phyloP scores from a whole-genome alignment of 2,888 invertebrate genomes.

The Iphiclides podalirius region DNA sequence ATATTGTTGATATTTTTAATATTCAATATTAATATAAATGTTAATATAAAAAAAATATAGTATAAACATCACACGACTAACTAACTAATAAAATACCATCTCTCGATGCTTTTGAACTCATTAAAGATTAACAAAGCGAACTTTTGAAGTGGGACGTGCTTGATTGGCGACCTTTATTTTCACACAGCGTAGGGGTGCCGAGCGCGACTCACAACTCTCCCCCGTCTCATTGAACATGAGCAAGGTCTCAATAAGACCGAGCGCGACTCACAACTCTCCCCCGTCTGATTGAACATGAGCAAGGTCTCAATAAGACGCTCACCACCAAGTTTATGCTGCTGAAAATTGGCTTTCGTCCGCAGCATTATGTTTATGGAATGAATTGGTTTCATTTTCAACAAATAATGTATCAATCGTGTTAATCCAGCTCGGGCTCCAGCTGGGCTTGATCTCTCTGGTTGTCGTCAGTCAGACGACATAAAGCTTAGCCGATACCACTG shows the following conservation, averaged over 20 bases:
- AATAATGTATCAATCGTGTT: no score
- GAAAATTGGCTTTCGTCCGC: no score
- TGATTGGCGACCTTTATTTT: constrained; percentile 16
- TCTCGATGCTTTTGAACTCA: constrained; percentile 9
- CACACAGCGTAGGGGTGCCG: constrained; percentile 10
- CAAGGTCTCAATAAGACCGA: neutral
- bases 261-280: neutral
- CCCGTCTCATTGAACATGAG: constrained; percentile 15
- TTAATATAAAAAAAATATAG: no score
- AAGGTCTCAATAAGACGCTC: neutral
- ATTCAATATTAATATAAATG: no score
- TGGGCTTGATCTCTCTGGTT: constrained; percentile 27
- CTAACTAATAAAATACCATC: neutral
- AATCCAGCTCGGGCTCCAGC: neutral
- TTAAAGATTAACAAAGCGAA: constrained; percentile 14
- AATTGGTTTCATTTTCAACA: no score
- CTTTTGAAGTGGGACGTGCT: constrained; percentile 20
- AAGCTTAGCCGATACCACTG: no score
- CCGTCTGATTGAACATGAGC: constrained; percentile 15
- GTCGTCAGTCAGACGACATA: no score
- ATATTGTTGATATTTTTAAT: no score
- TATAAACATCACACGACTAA: neutral
- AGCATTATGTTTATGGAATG: no score
- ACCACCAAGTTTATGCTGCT: neutral
- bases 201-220: neutral